phyloP scores from a whole-genome alignment of 2,113 vertebrate genomes.

The Nicator chloris region DNA sequence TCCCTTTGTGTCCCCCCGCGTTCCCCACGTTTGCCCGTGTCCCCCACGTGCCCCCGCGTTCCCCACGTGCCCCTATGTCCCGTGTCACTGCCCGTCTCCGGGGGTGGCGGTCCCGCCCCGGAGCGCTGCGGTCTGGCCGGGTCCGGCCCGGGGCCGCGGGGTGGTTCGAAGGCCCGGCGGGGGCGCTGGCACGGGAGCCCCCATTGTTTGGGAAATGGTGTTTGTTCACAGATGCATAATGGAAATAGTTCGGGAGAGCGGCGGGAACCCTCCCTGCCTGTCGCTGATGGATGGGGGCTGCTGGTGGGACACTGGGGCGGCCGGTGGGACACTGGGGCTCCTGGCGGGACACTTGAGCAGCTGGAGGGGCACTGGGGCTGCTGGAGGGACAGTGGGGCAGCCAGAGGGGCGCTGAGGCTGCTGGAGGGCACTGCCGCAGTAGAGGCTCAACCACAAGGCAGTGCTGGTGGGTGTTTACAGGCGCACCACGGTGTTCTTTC shows the following conservation, averaged over 20 bases:
- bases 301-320: accelerated
- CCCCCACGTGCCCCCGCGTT: neutral
- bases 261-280: neutral
- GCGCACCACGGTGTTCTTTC: neutral
- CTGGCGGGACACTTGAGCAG: accelerated
- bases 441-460: neutral
- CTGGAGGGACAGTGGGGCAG: neutral
- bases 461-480: neutral
- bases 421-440: neutral
- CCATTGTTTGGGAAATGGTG: neutral
- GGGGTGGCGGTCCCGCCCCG: no score
- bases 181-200: neutral
- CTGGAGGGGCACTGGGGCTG: no score
- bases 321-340: neutral
- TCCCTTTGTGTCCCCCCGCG: neutral
- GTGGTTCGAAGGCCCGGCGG: neutral
- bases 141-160: neutral
- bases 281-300: neutral
- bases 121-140: neutral
- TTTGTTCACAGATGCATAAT: neutral
- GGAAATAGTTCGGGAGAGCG: neutral
- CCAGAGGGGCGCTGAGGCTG: no score
- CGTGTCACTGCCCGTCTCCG: neutral
- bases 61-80: neutral
- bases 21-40: no score